phyloP scores from a whole-genome alignment of 2,888 invertebrate genomes.

The Melinopterus prodromus region DNA sequence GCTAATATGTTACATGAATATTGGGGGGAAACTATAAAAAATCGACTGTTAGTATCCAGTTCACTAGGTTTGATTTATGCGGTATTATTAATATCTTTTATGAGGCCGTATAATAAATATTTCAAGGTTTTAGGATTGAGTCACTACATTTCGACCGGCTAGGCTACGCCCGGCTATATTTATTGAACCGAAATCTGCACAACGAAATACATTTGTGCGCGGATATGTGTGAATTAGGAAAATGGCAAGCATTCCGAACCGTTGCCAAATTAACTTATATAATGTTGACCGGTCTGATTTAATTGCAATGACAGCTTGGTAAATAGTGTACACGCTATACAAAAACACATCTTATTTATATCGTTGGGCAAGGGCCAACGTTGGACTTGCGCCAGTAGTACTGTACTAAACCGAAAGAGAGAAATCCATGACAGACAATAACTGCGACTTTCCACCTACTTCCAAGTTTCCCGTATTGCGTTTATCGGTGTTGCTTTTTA shows the following conservation, averaged over 20 bases:
- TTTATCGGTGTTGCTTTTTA: not conserved
- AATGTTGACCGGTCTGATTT: conserved; percentile 14
- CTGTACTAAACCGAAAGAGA: not conserved
- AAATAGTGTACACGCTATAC: conserved; percentile 24
- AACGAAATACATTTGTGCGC: not conserved
- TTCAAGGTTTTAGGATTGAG: not conserved
- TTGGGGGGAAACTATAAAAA: not conserved
- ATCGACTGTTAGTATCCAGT: not conserved
- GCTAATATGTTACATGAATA: not conserved
- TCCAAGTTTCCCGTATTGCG: not conserved
- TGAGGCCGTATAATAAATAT: not conserved
- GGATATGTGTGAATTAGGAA: not conserved
- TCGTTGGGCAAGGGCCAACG: conserved; percentile 15
- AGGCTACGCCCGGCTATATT: not conserved
- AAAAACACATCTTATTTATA: conserved; percentile 26
- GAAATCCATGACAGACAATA: not conserved
- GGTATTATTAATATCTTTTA: conserved; percentile 4
- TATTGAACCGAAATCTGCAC: not conserved
- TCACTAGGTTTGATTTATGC: not conserved
- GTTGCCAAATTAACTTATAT: not conserved
- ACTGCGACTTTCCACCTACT: not conserved
- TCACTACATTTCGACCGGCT: not conserved
- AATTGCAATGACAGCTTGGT: conserved; percentile 22
- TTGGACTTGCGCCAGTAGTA: conserved; percentile 19
- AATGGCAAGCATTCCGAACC: not conserved